Conservation (phyloP, 2,888 invertebrate species). For the Acleris sparsana region DNA sequence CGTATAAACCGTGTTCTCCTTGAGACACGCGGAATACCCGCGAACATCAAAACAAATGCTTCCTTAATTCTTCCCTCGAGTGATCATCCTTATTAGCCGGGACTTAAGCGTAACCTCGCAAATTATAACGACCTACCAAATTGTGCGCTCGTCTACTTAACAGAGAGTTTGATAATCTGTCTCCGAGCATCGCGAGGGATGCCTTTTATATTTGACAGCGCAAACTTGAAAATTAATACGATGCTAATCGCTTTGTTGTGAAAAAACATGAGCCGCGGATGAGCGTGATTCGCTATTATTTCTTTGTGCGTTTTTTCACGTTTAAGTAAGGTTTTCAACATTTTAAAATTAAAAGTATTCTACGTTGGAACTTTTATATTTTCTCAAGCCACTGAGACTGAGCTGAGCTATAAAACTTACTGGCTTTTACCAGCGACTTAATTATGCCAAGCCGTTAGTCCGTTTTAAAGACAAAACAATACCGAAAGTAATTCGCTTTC, state of each 20-base stretch:
- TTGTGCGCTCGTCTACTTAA: conserved; percentile 65
- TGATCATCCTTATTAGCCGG: conserved; percentile 81
- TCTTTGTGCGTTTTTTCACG: not conserved
- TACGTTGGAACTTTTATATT: no score
- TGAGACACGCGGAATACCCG: conserved; percentile 53
- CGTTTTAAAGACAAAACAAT: no score
- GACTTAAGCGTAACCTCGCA: conserved; percentile 79
- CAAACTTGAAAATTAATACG: conserved; percentile 27
- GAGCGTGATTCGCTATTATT: not conserved
- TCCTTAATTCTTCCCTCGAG: conserved; percentile 71
- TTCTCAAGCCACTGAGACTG: no score
- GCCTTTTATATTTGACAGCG: conserved; percentile 36
- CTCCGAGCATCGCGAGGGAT: conserved; percentile 45
- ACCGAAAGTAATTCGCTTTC: no score
- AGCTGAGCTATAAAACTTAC: no score
- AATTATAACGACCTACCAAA: conserved; percentile 74
- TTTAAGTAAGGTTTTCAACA: no score
- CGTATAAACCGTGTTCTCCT: conserved; percentile 46
- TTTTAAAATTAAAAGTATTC: no score
- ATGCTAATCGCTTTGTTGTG: conserved; percentile 23
- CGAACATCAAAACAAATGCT: conserved; percentile 80
- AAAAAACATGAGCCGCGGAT: not conserved
- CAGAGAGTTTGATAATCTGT: conserved; percentile 73
- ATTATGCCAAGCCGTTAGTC: no score
- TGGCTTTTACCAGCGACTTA: no score